These are phyloP conservation scores for Centroberyx gerrardi DNA, from an alignment of 2,797 vertebrate genomes.

Conservation along the genomic window DNA sequence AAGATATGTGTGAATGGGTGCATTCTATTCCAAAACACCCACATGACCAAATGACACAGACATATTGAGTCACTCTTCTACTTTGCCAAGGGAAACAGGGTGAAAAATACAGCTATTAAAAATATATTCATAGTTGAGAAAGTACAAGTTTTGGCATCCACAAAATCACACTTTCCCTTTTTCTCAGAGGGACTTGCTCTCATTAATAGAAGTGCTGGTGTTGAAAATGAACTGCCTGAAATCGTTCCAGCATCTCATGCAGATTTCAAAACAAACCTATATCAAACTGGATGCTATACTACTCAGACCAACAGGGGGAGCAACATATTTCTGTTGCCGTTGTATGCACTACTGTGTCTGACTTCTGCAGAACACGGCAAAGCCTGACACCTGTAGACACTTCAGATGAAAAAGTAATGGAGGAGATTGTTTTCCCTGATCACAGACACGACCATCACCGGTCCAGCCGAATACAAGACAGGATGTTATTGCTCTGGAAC, in stretches of 20 bases:
- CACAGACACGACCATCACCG: conserved; percentile 40
- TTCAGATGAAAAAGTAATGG: conserved; percentile 56
- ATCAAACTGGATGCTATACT: conserved; percentile 14
- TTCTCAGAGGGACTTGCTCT: conserved; percentile 45
- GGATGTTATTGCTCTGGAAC: conserved; percentile 32
- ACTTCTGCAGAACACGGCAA: conserved; percentile 20
- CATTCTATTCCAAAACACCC: conserved; percentile 63
- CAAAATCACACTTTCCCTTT: conserved; percentile 52
- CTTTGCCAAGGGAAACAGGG: conserved; percentile 65
- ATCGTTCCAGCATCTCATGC: conserved; percentile 41
- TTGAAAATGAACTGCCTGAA: conserved; percentile 61
- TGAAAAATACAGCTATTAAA: conserved; percentile 68
- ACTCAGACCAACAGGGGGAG: conserved; percentile 15
- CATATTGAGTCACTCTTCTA: conserved; percentile 54
- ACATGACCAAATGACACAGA: conserved; percentile 67
- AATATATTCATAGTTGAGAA: conserved; percentile 61
- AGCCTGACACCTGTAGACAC: conserved; percentile 49
- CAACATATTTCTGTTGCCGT: conserved; percentile 16
- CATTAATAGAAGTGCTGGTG: conserved; percentile 56
- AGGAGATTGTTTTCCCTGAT: conserved; percentile 56
- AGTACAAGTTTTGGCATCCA: conserved; percentile 59
- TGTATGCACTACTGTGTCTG: conserved; percentile 10
- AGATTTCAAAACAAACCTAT: conserved; percentile 10
- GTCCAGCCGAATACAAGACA: conserved; percentile 47
- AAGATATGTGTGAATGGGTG: conserved; percentile 50